Base-by-base conservation (phyloP, 2,797 vertebrate genomes). In the Etheostoma nigrum region DNA sequence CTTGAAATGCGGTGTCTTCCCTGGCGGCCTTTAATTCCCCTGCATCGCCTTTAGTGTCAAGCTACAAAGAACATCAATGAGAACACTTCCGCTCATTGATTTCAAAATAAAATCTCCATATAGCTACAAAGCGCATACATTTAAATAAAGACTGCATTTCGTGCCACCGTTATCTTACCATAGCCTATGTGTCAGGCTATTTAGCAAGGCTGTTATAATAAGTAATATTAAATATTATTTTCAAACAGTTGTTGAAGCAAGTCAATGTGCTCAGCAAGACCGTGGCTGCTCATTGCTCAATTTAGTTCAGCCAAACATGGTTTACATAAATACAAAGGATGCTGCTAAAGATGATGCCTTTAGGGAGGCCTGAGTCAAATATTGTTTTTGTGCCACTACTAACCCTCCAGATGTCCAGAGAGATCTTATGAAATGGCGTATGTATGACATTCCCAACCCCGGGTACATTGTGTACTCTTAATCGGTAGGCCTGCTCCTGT, bases 21-120 rank as follows among this genome's bases (percentile, higher is more conserved):
- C 59, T 2, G 84, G 84, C 89, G 91, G 93, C 92, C 91, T 91
- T 58, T 36, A 47, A 10, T 59, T 87, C 76, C 79, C 74, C 91
- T 79, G 85, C 91, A 82, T 72, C 74, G 78, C 69, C 58, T 72
- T 61, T 51, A 33, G 4, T 3, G 60, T 78, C 67, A 83, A 76
- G 52, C 1, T 19, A 0, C 6, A 0, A 0, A 2, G 0, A 19
- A 13, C 1, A 18, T 2, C 12, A 2, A 0, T 6, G 0, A 14
- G 0, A 0, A 0, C 4, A 78, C 62, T 81, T 91, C 90, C 88
- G 79, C 58, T 67, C 1, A 2, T 0, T 0, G 3, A 25, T 79
- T 89, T 87, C 85, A 86, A 72, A 93, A 69, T 90, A 44, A 44
- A 44, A 44, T 36, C 13, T 12, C 4, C 42, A 30, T 30, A 30